Base-by-base conservation (phyloP, 2,888 invertebrate species). In the Pachydiplax longipennis region DNA sequence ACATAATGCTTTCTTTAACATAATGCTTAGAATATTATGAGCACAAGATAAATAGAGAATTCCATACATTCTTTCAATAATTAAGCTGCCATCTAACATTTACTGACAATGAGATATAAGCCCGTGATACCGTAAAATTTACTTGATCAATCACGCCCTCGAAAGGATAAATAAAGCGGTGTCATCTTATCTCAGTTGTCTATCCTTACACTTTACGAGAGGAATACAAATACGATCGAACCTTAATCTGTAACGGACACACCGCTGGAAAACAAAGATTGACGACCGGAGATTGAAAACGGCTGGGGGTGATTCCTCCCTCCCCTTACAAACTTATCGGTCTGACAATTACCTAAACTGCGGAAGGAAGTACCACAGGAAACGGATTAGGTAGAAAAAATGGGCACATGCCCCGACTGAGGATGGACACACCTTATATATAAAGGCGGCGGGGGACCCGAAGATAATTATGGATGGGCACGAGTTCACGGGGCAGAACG, bases 401-500 rank as follows among this genome's bases (percentile, higher is more conserved):
- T 37, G 35, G 65, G 87, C 87, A 65, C 65, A 65, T 37, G 87
- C 31, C 87, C 37, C n/a, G 87, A 37, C 87, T n/a, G n/a, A 87
- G n/a, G 35, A 58, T 37, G 61, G 61, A 58, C 61, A 61, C 61
- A 61, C 61, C 61, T 37, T 31, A 37, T 15, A 40, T 22, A 37
- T n/a, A 13, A 8, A 37, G 22, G 35, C 65, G 10, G 37, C 12
- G 61, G 61, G n/a, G 35, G 58, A 15, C 6, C 6, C 4, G 83
- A 15, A 10, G 73, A 73, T 73, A 73, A 73, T 31, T 31, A 73
- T 31, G 73, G 65, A 31, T 5, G 31, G 73, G 31, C 10, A 58
- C n/a, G 61, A 37, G 87, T 40, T 87, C 87, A 87, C 87, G 87
- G 37, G 61, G 87, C 87, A 87, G 61, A 87, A 87, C 87, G 87